phyloP scores from a whole-genome alignment of 2,113 vertebrate genomes.

The Prolemur simus region DNA sequence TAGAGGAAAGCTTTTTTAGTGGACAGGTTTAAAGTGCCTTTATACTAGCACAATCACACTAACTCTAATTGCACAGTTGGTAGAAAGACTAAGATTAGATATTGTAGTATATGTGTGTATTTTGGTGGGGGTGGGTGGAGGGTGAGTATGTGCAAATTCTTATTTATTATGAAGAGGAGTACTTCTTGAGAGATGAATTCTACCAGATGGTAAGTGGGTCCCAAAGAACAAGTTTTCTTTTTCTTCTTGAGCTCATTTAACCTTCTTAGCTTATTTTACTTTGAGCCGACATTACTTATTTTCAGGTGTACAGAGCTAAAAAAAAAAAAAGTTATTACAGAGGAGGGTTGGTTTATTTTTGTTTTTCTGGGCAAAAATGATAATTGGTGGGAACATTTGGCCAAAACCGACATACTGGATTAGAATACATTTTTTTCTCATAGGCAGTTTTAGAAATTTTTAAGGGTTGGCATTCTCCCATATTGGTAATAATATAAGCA shows the following conservation, averaged over 20 bases:
- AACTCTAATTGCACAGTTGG: background rate
- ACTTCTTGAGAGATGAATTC: background rate
- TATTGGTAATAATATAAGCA: background rate
- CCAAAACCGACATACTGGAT: background rate
- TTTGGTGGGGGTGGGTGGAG: background rate
- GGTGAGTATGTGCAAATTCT: background rate
- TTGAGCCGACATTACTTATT: conserved; percentile 6
- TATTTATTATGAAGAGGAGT: background rate
- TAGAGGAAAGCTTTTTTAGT: background rate
- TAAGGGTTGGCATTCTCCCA: background rate
- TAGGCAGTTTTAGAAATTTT: conserved; percentile 6
- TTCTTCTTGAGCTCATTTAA: conserved; percentile 22
- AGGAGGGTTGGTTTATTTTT: background rate
- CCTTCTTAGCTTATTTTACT: conserved; percentile 1
- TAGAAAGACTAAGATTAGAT: background rate
- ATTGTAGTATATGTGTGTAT: background rate
- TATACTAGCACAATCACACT: background rate
- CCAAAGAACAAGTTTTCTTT: background rate
- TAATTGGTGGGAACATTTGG: background rate
- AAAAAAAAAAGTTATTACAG: background rate
- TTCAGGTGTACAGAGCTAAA: background rate
- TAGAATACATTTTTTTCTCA: background rate
- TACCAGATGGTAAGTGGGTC: background rate
- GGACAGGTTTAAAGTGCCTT: background rate
- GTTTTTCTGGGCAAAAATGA: background rate